Evolutionary conservation across 2,888 invertebrate species (phyloP).

Genomic region (Rapana venosa): DNA sequence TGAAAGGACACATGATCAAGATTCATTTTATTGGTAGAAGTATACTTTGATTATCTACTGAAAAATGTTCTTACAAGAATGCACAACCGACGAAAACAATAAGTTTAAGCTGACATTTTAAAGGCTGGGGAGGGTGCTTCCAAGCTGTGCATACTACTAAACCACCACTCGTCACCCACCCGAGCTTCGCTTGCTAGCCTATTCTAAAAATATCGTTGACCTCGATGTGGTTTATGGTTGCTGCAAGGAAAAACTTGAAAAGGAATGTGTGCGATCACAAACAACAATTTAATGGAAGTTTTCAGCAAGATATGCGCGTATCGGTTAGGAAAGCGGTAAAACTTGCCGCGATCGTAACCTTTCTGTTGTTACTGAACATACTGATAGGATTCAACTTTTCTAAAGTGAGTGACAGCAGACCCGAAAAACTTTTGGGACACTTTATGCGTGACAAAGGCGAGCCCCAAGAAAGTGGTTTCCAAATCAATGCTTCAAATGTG

Average conservation of each 20-base stretch:
- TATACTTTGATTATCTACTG: too few species aligned
- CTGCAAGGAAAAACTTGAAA: slow-evolving; percentile 8
- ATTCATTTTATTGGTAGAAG: too few species aligned
- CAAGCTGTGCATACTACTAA: not conserved
- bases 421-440: slow-evolving; percentile 51
- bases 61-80: too few species aligned
- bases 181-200: not conserved
- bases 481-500: not conserved
- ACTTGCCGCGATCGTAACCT: slow-evolving; percentile 48
- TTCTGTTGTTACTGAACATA: slow-evolving; percentile 50
- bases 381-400: slow-evolving; percentile 50
- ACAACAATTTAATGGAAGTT: slow-evolving; percentile 42
- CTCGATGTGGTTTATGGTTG: slow-evolving; percentile 36
- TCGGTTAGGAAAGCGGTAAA: slow-evolving; percentile 58
- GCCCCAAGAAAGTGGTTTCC: slow-evolving; percentile 24
- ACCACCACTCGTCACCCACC: not conserved
- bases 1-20: too few species aligned
- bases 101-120: too few species aligned
- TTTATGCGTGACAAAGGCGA: slow-evolving; percentile 50
- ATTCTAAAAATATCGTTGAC: slow-evolving; percentile 38
- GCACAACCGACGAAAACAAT: too few species aligned
- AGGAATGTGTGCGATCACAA: slow-evolving; percentile 40
- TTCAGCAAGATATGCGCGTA: slow-evolving; percentile 55
- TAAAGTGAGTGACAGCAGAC: slow-evolving; percentile 43
- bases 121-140: too few species aligned